Evolutionary conservation across 2,888 invertebrate genomes (phyloP), one percentile per base, ranked within the genome.

Genomic region (Urechis unicinctus): DNA sequence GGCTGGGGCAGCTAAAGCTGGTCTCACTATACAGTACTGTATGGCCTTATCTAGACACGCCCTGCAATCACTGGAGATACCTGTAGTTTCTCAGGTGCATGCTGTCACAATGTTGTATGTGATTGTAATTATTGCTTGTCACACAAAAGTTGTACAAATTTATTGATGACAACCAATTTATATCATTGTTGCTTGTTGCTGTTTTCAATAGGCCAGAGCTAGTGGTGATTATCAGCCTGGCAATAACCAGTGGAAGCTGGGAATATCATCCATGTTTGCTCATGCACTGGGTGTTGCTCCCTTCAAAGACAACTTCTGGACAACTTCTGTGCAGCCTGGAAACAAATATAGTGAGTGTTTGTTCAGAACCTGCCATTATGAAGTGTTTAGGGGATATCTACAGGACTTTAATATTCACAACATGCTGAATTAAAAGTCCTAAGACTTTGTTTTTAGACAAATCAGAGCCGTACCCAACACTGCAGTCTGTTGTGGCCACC

Each of bases 261-360:
- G 72, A 0, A 59, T 71, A 4, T 63, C 69, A 1, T 70, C 69
- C 24, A 64, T 70, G 44, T 65, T 72, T 53, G 68, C 69, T 22
- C 60, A 64, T 29, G 68, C 69, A 5, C 41, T 72, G 28, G 68
- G 66, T n/a, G 52, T 73, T 6, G 67, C 65, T 13, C 71, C 72
- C 1, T 70, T 61, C 50, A 73, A 73, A 58, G 73, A 73, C 57
- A 69, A 66, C 22, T 72, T 71, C 58, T 72, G 72, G 71, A 67
- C 71, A 1, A 67, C 66, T 4, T 58, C 59, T n/a, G 53, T n/a
- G 22, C 69, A 72, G 53, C 61, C 63, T 22, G 70, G 64, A n/a
- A 71, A 69, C 55, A 60, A 61, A 4, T 69, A 70, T 51, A 54
- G 68, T 65, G 50, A 57, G 53, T 59, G n/a, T n/a, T n/a, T 9